These are phyloP conservation scores for Ivindomyrus marchei DNA, from an alignment of 2,113 vertebrate species.

Conservation along the genomic window DNA sequence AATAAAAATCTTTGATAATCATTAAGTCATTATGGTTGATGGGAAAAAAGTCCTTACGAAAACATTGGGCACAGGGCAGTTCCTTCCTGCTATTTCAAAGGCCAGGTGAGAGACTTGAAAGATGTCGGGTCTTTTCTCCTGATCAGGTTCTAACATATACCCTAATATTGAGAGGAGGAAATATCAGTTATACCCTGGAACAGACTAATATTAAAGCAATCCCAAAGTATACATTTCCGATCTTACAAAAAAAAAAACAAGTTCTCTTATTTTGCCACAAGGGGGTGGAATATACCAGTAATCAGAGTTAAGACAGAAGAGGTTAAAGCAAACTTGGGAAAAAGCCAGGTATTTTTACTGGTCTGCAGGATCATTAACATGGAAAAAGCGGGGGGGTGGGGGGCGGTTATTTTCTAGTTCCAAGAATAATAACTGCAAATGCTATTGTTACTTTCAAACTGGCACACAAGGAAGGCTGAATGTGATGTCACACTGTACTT, in stretches of 20 bases:
- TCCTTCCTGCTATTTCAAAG: slow-evolving; percentile 87
- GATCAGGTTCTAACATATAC: slow-evolving; percentile 95
- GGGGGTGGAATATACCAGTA: not conserved
- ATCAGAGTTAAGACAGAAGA: not conserved
- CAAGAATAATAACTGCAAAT: not conserved
- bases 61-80: slow-evolving; percentile 87
- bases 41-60: slow-evolving; percentile 67
- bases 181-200: not conserved
- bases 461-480: not conserved
- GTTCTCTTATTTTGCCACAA: not conserved
- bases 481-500: not conserved
- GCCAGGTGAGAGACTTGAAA: slow-evolving; percentile 93
- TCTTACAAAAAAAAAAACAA: not conserved
- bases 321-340: not conserved
- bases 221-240: not conserved
- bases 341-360: not conserved
- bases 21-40: not conserved
- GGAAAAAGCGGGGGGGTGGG: not conserved
- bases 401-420: not conserved
- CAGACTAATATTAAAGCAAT: not conserved
- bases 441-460: not conserved
- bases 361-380: not conserved
- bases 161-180: slow-evolving; percentile 51
- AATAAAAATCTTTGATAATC: not conserved
- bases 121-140: slow-evolving; percentile 88